Base-by-base conservation (phyloP, 2,113 vertebrate species). In the Plotosus lineatus region DNA sequence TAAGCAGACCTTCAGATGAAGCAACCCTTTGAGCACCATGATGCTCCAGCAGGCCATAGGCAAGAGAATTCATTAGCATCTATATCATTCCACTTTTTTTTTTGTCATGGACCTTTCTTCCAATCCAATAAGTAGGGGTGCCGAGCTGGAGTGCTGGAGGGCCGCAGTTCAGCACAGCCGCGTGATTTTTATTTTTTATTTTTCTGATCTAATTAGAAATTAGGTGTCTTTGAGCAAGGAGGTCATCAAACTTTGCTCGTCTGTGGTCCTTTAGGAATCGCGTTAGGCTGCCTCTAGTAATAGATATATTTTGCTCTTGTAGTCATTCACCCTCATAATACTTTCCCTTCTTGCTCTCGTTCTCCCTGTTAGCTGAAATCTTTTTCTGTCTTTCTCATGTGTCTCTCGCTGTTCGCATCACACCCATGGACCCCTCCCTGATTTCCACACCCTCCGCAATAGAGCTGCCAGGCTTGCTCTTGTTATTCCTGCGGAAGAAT, bases 391-490 rank as follows among this genome's bases (percentile, higher is more conserved):
- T 63, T 12, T 26, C 60, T 79, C 19, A 21, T 55, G 19, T 50
- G 21, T 66, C 46, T 23, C 40, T 38, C 15, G 14, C 28, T 50
- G 19, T 44, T 55, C 26, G 40, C 21, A 40, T 71, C 69, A 72
- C 65, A 75, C 56, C 50, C 76, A n/a, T 56, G 19, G 40, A 33
- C 71, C 42, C 38, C 26, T 38, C 31, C n/a, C 21, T 44, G 40
- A 50, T 82, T 58, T 48, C 23, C 21, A 75, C 53, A 61, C 76
- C 65, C 44, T 68, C 83, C 28, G 42, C 63, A 19, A 68, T 75
- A 75, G 80, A 81, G 48, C 31, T 65, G 46, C 36, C 19, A 51
- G 19, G 11, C 72, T 79, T 53, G 80, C 48, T 46, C 66, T 46
- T 9, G 36, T 56, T 63, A 3, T 40, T 66, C 56, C 23, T 11